Percentiles rank a stretch among this genome's conserved stretches.
These are phyloP conservation scores for Heliocidaris erythrogramma DNA, from an alignment of 35 echinoderm and acorn worm genomes.

Conservation along the genomic window DNA sequence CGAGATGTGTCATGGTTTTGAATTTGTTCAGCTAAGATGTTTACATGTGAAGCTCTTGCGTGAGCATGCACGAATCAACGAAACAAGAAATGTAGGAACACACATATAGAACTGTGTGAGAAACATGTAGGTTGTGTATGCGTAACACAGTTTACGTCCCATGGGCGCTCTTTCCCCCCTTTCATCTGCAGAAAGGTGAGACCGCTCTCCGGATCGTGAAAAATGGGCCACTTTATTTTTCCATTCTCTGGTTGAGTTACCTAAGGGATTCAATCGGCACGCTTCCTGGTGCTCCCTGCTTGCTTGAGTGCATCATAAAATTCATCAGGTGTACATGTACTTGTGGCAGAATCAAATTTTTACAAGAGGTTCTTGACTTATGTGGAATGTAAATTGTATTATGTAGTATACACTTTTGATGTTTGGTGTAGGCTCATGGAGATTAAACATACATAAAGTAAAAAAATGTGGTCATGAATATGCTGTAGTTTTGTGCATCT, in stretches of 20 bases:
- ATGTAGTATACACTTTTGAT: neutral
- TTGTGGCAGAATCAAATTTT: neutral
- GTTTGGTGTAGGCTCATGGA: too few relatives aligned
- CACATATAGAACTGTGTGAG: neutral
- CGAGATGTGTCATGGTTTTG: neutral
- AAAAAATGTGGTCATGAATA: neutral
- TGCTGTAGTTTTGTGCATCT: neutral
- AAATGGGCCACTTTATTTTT: conserved; percentile 35
- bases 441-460: too few relatives aligned
- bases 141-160: conserved; percentile 29
- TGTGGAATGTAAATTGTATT: neutral
- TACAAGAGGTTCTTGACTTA: neutral
- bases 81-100: neutral
- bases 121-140: conserved; percentile 22
- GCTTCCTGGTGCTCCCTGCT: neutral
- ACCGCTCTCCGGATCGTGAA: neutral
- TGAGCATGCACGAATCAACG: neutral
- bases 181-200: conserved; percentile 2
- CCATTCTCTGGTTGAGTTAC: neutral
- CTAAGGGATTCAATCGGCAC: neutral
- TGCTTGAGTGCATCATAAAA: too few relatives aligned
- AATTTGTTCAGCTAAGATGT: neutral
- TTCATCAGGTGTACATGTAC: neutral
- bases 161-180: conserved; percentile 9
- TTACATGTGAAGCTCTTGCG: neutral